Evolutionary conservation across 2,113 vertebrate genomes (phyloP), one percentile per base, ranked within the genome.

Genomic region (Acanthisitta chloris): DNA sequence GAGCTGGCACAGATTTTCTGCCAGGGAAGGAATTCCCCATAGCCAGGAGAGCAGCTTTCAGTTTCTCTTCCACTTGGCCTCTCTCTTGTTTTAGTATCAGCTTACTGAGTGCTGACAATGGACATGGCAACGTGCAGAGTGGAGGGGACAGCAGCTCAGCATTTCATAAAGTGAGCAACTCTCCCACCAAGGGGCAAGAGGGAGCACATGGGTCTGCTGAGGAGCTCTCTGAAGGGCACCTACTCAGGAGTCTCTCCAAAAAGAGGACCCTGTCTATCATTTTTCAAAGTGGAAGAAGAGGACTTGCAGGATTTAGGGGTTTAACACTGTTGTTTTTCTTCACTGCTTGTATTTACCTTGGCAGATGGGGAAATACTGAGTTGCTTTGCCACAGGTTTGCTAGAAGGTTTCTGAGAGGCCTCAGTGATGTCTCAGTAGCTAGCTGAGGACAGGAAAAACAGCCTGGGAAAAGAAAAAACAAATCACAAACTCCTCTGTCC

Each of bases 31-130:
- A 94, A 88, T 80, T 83, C 76, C 49, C 54, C 0, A 0, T 33
- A 85, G 70, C 85, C 49, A 67, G 82, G 45, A 96, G 82, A 48
- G 49, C 5, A 40, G 61, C 40, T 96, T 95, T 93, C 34, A 20
- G 66, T 90, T 87, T 87, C 94, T 87, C n/a, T 82, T 92, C 40
- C 62, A 46, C 49, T 73, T 91, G 83, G 72, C 83, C 72, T 86
- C 73, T 25, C 40, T 86, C 59, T 84, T 84, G 45, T 81, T 92
- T 86, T 48, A 74, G n/a, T 34, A 66, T 31, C 2, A 8, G 25
- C 48, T 64, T 54, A 59, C 88, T 23, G 69, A 86, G 86, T 20
- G 72, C 61, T 94, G 88, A 84, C 73, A 43, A 45, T 51, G 85
- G 66, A 40, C 0, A 0, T 8, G 6, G 76, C 1, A 20, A 65